A percentile compares a stretch with the other conserved stretches of the same genome.
Evolutionary conservation across 2,797 vertebrate species (phyloP).

Genomic region (Sylvilagus floridanus): DNA sequence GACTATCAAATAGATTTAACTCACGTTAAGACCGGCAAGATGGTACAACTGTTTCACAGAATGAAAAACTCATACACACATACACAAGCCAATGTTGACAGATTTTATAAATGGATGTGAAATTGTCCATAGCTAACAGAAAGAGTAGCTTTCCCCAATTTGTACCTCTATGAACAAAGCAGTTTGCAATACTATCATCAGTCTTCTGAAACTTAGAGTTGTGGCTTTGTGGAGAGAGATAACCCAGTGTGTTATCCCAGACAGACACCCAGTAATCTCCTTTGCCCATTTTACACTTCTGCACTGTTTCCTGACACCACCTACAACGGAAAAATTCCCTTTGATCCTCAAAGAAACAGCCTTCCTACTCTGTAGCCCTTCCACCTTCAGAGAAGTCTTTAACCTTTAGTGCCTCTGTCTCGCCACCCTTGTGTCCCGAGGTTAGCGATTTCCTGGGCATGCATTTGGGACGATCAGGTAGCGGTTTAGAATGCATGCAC

Average conservation of each 20-base stretch:
- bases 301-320: neutral
- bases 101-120: neutral
- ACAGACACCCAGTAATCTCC: neutral
- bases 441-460: fast-evolving
- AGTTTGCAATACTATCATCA: neutral
- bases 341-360: neutral
- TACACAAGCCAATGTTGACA: neutral
- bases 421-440: neutral
- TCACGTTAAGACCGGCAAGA: neutral
- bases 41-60: neutral
- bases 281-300: neutral
- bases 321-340: constrained; percentile 24
- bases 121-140: neutral
- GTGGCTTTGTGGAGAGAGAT: neutral
- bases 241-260: neutral
- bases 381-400: neutral
- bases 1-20: neutral
- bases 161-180: neutral
- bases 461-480: neutral
- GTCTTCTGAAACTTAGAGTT: neutral
- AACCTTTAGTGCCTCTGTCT: neutral
- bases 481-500: neutral
- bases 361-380: neutral
- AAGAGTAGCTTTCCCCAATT: neutral
- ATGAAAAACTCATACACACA: neutral